phyloP scores from a whole-genome alignment of 1,140 invertebrate species.

The Pentalonia nigronervosa region DNA sequence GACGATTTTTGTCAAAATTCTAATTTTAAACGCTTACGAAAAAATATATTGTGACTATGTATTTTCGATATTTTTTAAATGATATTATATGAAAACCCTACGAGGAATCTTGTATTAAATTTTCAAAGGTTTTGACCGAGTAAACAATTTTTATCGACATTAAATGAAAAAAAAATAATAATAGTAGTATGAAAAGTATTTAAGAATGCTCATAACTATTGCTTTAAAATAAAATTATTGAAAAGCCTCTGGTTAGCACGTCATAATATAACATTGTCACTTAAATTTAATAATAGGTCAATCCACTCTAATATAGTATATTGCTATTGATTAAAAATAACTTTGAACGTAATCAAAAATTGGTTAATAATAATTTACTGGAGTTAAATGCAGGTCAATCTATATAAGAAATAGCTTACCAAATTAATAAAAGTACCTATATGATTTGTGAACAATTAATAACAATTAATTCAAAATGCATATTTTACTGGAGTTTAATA shows the following conservation, averaged over 20 bases:
- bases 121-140: no score
- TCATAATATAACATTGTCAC: not conserved
- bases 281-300: not conserved
- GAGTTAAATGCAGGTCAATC: not conserved
- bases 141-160: no score
- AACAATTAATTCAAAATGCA: not conserved
- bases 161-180: no score
- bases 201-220: not conserved
- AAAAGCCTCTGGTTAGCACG: not conserved
- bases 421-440: not conserved
- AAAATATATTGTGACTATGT: no score
- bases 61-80: no score
- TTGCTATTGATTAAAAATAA: not conserved
- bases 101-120: no score
- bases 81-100: no score
- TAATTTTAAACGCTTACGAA: no score
- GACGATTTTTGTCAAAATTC: no score
- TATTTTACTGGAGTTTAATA: not conserved
- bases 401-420: not conserved
- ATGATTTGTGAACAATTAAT: constrained; percentile 10
- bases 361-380: not conserved
- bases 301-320: not conserved
- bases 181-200: no score
- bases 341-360: not conserved
- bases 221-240: not conserved